Conservation (phyloP, 2,113 vertebrate species). For the crab-eating macaque (Macaca fascicularis) region T2T-MFA8v1.1 NC_088385.1:133044001-133044500, state of each 20-base stretch:
- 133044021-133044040: too few species aligned
- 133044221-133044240: neutral
- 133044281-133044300: neutral
- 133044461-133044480: neutral
- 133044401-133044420: neutral
- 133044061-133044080: too few species aligned
- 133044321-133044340: neutral
- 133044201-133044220: neutral
- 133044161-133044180: neutral
- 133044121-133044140: neutral
- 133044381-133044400: rapidly evolving
- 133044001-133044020: too few species aligned
- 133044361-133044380: neutral
- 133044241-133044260: neutral
- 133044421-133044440: neutral
- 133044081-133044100: neutral
- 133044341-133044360: neutral
- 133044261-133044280: neutral
- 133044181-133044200: neutral
- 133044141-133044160: neutral
- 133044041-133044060: too few species aligned
- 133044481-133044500: neutral
- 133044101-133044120: neutral
- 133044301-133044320: neutral
- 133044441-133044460: neutral